Conservation (phyloP, 2,113 vertebrate species). For the Bubo scandiacus region DNA sequence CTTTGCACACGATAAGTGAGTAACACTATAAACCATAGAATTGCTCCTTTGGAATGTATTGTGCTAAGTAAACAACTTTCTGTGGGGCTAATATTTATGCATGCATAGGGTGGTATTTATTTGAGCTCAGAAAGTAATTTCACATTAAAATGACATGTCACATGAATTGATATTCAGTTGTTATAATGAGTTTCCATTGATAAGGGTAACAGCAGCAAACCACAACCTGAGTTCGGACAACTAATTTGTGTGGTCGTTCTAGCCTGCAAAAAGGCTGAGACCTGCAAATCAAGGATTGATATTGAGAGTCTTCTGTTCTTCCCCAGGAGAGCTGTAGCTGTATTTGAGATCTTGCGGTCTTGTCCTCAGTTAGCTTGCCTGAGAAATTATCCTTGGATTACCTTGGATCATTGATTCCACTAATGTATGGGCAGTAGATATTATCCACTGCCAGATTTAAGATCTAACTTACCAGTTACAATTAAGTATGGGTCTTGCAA, state of each 20-base stretch:
- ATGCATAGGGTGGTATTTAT: not conserved
- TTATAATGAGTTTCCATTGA: not conserved
- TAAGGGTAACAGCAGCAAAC: not conserved
- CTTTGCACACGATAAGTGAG: not conserved
- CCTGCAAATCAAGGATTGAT: constrained; percentile 40
- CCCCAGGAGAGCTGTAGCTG: constrained; percentile 24
- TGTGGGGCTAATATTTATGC: not conserved
- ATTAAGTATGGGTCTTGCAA: not conserved
- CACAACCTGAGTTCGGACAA: not conserved
- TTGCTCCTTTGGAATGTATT: not conserved
- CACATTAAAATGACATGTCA: not conserved
- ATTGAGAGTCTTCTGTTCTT: not conserved
- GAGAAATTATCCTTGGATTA: constrained; percentile 65
- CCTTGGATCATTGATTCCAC: constrained; percentile 52
- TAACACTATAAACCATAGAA: not conserved
- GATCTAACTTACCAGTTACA: constrained; percentile 44
- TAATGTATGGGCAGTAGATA: constrained; percentile 25
- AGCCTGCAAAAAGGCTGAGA: not conserved
- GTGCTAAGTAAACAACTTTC: not conserved
- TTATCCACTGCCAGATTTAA: not conserved
- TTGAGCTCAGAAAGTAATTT: not conserved
- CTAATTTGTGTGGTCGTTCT: not conserved
- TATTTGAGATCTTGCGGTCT: constrained; percentile 17
- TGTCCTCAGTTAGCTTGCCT: constrained; percentile 49
- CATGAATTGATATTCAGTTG: not conserved